Evolutionary conservation across 2,113 vertebrate species (phyloP).

Genomic region (Diglossa brunneiventris): DNA sequence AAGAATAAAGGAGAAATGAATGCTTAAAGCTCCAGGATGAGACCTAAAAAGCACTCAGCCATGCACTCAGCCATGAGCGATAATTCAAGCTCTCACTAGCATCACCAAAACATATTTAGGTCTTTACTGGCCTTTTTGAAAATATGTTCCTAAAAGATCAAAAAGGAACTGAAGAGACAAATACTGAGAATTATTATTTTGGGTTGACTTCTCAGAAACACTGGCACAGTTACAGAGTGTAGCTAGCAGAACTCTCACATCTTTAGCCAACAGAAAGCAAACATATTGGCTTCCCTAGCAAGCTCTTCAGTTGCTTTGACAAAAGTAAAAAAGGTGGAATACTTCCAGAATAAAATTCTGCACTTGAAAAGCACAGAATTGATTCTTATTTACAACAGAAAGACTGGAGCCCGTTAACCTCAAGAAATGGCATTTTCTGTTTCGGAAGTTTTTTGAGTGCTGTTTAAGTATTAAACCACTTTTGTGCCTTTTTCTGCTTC

Average conservation of each 20-base stretch:
- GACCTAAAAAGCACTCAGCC: background rate
- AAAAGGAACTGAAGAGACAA: background rate
- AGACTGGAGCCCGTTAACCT: background rate
- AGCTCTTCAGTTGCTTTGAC: background rate
- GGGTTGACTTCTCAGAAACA: conserved; percentile 6
- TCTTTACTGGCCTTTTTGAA: background rate
- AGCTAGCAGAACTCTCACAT: background rate
- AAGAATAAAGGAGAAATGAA: background rate
- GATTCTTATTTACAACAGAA: background rate
- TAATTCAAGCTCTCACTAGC: background rate
- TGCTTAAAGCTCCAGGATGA: background rate
- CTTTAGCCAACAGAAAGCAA: background rate
- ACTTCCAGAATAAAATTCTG: background rate
- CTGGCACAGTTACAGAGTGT: background rate
- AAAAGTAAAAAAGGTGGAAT: background rate
- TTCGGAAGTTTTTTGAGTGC: background rate
- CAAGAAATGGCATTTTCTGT: background rate
- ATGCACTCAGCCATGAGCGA: background rate
- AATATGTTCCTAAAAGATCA: background rate
- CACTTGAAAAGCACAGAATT: background rate
- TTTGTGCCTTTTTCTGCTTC: background rate
- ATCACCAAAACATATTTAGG: background rate
- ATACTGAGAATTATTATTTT: background rate
- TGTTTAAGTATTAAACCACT: background rate
- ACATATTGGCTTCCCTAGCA: background rate